Conservation (phyloP, 2,888 invertebrate genomes). For the Drosophila setosimentum region DNA sequence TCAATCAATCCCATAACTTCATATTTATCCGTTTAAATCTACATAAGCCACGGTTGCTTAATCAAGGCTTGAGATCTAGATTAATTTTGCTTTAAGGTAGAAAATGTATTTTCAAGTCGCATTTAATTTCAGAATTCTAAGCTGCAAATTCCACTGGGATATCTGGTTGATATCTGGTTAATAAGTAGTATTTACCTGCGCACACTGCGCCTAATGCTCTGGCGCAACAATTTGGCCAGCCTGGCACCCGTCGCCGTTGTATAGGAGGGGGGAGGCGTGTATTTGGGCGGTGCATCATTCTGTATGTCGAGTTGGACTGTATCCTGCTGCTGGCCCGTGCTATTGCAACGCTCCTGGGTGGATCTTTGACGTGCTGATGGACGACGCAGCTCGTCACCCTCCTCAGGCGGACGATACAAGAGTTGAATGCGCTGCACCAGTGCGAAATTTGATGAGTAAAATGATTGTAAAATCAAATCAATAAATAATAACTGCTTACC, state of each 20-base stretch:
- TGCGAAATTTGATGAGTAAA: not conserved
- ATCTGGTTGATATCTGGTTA: not conserved
- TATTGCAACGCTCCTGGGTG: conserved; percentile 56
- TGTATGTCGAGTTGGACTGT: conserved; percentile 54
- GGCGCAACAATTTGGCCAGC: conserved; percentile 90
- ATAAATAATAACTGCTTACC: conserved; percentile 87
- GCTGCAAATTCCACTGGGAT: not conserved
- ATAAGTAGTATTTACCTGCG: conserved; percentile 86
- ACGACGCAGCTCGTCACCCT: conserved; percentile 78
- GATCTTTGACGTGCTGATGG: conserved; percentile 60
- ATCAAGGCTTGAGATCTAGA: not conserved
- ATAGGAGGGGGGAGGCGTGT: conserved; percentile 96
- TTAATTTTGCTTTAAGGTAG: not conserved
- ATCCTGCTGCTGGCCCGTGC: conserved; percentile 44
- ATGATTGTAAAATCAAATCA: not conserved
- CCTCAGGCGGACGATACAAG: conserved; percentile 91
- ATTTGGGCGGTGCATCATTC: conserved; percentile 95
- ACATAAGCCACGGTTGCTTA: not conserved
- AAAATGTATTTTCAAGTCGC: not conserved
- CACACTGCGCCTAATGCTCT: conserved; percentile 92
- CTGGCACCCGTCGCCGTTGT: conserved; percentile 96
- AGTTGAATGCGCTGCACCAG: conserved; percentile 91
- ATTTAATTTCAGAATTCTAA: not conserved
- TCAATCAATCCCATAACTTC: not conserved
- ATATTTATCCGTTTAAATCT: not conserved